phyloP scores from a whole-genome alignment of 1,140 invertebrate species.

The Eupeodes corollae region DNA sequence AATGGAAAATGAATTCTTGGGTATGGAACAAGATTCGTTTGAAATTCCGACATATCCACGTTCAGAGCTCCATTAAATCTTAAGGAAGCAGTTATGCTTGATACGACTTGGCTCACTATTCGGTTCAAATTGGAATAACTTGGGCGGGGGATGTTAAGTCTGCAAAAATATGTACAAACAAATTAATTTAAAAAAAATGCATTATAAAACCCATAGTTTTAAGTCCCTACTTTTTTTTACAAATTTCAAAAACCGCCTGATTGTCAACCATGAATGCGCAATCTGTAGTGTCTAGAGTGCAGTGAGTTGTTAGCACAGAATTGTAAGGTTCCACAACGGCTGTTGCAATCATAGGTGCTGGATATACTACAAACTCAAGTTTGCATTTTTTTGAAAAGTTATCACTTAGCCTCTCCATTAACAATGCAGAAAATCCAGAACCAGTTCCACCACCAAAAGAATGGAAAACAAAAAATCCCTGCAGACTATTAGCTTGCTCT shows the following conservation, averaged over 20 bases:
- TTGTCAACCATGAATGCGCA: slow-evolving; percentile 60
- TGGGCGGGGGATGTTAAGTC: slow-evolving; percentile 52
- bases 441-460: slow-evolving; percentile 74
- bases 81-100: slow-evolving; percentile 64
- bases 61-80: slow-evolving; percentile 67
- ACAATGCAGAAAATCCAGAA: slow-evolving; percentile 65
- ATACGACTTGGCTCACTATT: slow-evolving; percentile 61
- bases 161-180: slow-evolving; percentile 20
- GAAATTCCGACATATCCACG: slow-evolving; percentile 74
- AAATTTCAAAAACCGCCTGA: slow-evolving; percentile 2
- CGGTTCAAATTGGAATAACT: slow-evolving; percentile 54
- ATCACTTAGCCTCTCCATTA: slow-evolving; percentile 65
- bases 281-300: slow-evolving; percentile 66
- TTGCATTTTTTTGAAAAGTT: slow-evolving; percentile 67
- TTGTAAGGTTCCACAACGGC: slow-evolving; percentile 58
- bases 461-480: slow-evolving; percentile 71
- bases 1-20: slow-evolving; percentile 61
- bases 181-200: neutral
- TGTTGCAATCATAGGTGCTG: slow-evolving; percentile 53
- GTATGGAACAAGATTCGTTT: slow-evolving; percentile 57
- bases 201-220: neutral
- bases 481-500: slow-evolving; percentile 37
- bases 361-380: slow-evolving; percentile 67
- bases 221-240: neutral
- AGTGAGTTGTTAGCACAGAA: slow-evolving; percentile 56